These are phyloP conservation scores for Microcebus tavaratra DNA, from an alignment of 2,113 vertebrate species.

Conservation along the genomic window DNA sequence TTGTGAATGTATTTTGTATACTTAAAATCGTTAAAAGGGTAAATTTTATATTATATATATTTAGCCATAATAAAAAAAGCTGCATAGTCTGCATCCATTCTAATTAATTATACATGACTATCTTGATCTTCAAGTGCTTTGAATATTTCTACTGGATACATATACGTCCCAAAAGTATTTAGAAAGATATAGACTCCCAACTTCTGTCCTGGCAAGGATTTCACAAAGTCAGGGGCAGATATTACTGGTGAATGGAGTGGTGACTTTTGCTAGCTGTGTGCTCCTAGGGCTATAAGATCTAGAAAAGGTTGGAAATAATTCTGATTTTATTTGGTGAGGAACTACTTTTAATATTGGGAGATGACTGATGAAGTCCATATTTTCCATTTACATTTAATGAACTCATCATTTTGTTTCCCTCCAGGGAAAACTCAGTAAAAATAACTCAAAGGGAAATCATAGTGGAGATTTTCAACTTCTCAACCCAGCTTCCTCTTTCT, in stretches of 20 bases:
- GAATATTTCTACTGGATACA: not conserved
- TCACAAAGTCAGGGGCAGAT: not conserved
- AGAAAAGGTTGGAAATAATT: constrained; percentile 9
- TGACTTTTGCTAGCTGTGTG: not conserved
- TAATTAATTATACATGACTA: not conserved
- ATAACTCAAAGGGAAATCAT: not conserved
- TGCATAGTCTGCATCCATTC: not conserved
- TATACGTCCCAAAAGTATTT: not conserved
- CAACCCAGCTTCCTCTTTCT: not conserved
- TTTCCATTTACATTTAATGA: constrained; percentile 12
- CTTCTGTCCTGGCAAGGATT: not conserved
- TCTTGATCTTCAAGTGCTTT: not conserved
- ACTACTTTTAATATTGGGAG: not conserved
- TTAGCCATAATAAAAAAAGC: not conserved
- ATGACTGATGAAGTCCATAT: not conserved
- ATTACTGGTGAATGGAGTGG: not conserved
- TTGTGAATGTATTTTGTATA: not conserved
- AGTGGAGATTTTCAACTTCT: constrained; percentile 9
- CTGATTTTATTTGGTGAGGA: not conserved
- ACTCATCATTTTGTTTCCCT: not conserved
- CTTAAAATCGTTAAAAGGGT: not conserved
- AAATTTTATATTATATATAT: not conserved
- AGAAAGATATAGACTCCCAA: not conserved
- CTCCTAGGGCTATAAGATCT: not conserved
- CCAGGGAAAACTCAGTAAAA: not conserved